Evolutionary conservation across 2,888 invertebrate species (phyloP).

Genomic region (Ganaspis brasiliensis): DNA sequence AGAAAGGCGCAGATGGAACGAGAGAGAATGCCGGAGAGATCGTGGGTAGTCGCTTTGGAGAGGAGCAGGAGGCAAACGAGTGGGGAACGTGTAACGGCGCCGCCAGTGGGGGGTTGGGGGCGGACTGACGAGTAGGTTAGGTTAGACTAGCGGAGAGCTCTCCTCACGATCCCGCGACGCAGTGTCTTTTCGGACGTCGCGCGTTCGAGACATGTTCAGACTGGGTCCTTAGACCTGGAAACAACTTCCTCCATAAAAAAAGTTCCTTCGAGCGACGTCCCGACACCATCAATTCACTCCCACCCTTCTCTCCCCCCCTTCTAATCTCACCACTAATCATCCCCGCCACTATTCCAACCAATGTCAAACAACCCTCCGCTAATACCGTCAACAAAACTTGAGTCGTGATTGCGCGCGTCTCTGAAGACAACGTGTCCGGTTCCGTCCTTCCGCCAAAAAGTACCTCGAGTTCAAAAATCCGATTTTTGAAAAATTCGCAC

Average conservation of each 20-base stretch:
- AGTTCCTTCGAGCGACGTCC: conserved; percentile 20
- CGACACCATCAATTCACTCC: conserved; percentile 78
- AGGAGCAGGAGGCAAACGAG: conserved; percentile 47
- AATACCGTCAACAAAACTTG: conserved; percentile 60
- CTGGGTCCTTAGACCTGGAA: conserved; percentile 49
- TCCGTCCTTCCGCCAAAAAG: background rate
- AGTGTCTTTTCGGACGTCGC: conserved; percentile 73
- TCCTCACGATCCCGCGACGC: conserved; percentile 48
- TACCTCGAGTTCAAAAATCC: conserved; percentile 5
- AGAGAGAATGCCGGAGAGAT: conserved; percentile 51
- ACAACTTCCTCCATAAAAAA: conserved; percentile 3
- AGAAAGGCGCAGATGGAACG: conserved; percentile 23
- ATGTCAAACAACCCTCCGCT: conserved; percentile 25
- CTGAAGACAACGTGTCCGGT: conserved; percentile 48
- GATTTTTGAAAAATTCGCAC: too few relatives aligned
- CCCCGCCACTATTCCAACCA: conserved; percentile 60
- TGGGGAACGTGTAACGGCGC: conserved; percentile 36
- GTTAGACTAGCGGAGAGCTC: conserved; percentile 57
- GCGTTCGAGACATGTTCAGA: conserved; percentile 75
- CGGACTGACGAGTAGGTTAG: conserved; percentile 55
- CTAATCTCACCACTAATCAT: conserved; percentile 62
- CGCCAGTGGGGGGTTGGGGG: conserved; percentile 51
- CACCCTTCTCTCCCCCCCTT: conserved; percentile 59
- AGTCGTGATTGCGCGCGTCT: conserved; percentile 60
- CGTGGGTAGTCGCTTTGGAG: conserved; percentile 48